Evolutionary conservation across 53 echinoderm and acorn worm genomes (phyloP).

Genomic region (Antedon mediterranea): DNA sequence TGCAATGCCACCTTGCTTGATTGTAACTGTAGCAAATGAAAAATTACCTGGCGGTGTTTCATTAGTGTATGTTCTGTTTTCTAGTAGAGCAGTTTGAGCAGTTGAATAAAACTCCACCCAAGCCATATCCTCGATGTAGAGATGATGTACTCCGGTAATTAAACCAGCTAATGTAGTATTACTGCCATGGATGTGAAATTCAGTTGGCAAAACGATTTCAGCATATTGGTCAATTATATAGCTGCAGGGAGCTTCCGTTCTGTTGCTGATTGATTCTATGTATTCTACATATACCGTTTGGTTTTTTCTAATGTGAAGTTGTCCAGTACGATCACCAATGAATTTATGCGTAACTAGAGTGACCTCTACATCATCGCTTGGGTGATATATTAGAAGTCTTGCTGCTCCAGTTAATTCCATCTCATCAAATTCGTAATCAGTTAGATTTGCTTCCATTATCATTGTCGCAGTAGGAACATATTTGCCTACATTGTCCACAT

Average conservation of each 20-base stretch:
- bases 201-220: conserved; percentile 48
- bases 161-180: conserved; percentile 66
- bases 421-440: conserved; percentile 66
- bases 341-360: conserved; percentile 63
- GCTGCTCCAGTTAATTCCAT: conserved; percentile 74
- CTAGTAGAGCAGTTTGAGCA: conserved; percentile 51
- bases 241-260: conserved; percentile 72
- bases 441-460: conserved; percentile 43
- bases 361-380: conserved; percentile 59
- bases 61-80: conserved; percentile 43
- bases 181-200: conserved; percentile 81
- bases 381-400: conserved; percentile 64
- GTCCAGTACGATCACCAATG: conserved; percentile 69
- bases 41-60: conserved; percentile 67
- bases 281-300: conserved; percentile 71
- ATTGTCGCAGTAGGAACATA: conserved; percentile 72
- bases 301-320: conserved; percentile 57
- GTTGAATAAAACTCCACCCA: conserved; percentile 56
- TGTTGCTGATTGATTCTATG: conserved; percentile 58
- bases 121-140: conserved; percentile 68
- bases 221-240: conserved; percentile 57
- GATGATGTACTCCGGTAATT: conserved; percentile 67
- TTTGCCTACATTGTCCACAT: conserved; percentile 59
- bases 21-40: conserved; percentile 67
- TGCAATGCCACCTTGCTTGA: conserved; percentile 54